These are phyloP conservation scores for Trachemys scripta DNA, from an alignment of 2,113 vertebrate species.

Conservation along the genomic window DNA sequence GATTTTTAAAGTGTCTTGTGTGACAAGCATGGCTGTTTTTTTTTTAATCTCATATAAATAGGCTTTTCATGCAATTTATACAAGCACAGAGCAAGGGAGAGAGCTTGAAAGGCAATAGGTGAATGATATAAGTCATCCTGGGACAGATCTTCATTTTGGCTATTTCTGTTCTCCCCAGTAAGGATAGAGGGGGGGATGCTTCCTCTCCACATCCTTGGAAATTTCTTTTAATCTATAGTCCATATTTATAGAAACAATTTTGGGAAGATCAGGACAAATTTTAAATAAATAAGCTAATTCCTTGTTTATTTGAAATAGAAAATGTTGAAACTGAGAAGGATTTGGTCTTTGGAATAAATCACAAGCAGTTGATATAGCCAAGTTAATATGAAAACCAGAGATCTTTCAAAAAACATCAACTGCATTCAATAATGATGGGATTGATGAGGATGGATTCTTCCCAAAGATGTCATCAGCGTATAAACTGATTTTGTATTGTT, in stretches of 20 bases:
- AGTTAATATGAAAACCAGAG: background rate
- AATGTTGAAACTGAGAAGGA: background rate
- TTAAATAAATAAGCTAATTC: background rate
- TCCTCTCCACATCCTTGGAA: background rate
- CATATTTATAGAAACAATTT: background rate
- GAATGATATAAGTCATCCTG: background rate
- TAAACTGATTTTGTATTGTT: background rate
- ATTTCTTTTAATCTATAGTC: background rate
- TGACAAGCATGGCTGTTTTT: too few relatives aligned
- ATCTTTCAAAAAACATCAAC: background rate
- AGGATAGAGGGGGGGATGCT: background rate
- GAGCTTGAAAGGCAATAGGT: background rate
- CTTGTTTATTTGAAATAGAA: background rate
- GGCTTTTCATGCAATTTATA: background rate
- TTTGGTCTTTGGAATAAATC: background rate
- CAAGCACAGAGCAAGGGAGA: background rate
- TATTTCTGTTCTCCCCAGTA: background rate
- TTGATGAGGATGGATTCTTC: too few relatives aligned
- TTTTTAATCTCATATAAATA: background rate
- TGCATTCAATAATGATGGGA: background rate
- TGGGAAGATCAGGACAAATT: background rate
- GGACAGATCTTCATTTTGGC: background rate
- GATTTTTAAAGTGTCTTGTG: too few relatives aligned
- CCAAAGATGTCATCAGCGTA: too few relatives aligned
- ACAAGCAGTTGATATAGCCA: background rate